Evolutionary conservation across 1,140 invertebrate genomes (phyloP), one percentile per base, ranked within the genome.

Genomic region (Choristoneura fumiferana): DNA sequence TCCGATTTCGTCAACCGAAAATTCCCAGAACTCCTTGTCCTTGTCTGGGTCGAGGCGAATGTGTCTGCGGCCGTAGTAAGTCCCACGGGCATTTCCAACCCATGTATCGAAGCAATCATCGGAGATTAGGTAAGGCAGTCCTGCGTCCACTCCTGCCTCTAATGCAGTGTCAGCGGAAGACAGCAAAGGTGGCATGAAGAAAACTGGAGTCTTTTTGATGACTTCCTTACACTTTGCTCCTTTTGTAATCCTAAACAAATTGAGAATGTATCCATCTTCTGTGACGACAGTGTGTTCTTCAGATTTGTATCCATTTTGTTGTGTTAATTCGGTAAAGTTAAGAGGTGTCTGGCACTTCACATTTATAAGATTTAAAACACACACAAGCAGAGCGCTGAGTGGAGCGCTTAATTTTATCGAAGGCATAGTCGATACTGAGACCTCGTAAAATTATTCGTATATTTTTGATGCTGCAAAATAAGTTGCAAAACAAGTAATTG

Each of bases 91-190:
- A 71, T 94, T 94, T 0, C 92, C 92, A 62, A 94, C 66, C 93
- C 93, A 94, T 33, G 95, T 94, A 80, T 95, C 94, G 61, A 92
- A 94, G 0, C 94, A 94, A 8, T 88, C 90, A 75, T 95, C 93
- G 8, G 92, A 92, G 54, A 94, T 83, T 37, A 91, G 76, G 55
- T 84, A 62, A 85, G 93, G 93, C n/a, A 94, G 67, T 1, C 87
- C 89, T 63, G 92, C 92, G 14, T 90, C 80, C 14, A 92, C 92
- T 36, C 91, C 91, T 40, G 89, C 76, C 2, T 93, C 68, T 3
- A 94, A n/a, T 4, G 43, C 43, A 4, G 43, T 49, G 22, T 49
- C 43, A 49, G 43, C 43, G 1, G 17, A 17, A 0, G 43, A 33
- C 0, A 49, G 43, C 18, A 49, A 22, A 0, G 43, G 43, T 8